A percentile compares a stretch with the other conserved stretches of the same genome.
Conservation (phyloP, 1,140 invertebrate genomes). For the Agraylea sexmaculata region DNA sequence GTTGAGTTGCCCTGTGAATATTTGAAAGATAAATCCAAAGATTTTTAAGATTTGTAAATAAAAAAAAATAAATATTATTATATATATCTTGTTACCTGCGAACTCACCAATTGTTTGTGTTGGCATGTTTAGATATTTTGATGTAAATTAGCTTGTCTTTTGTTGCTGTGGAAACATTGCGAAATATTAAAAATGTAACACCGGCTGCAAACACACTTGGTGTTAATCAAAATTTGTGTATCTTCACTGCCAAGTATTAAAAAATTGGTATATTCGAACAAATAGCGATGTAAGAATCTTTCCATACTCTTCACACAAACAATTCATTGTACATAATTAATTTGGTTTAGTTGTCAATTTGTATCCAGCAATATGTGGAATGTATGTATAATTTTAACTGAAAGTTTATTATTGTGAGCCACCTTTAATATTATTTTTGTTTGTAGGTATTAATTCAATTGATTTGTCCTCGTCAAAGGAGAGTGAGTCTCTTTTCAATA, state of each 20-base stretch:
- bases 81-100: constrained; percentile 18
- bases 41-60: constrained; percentile 16
- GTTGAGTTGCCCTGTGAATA: constrained; percentile 19
- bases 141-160: constrained; percentile 3
- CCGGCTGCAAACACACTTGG: too few species aligned
- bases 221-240: background rate
- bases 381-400: too few species aligned
- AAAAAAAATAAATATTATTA: constrained; percentile 13
- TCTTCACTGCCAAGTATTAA: constrained; percentile 2
- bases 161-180: background rate
- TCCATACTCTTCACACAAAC: too few species aligned
- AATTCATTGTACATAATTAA: too few species aligned
- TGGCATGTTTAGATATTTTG: background rate
- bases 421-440: too few species aligned
- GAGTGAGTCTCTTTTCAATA: too few species aligned
- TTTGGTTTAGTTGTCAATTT: too few species aligned
- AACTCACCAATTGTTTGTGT: constrained; percentile 12
- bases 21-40: constrained; percentile 18
- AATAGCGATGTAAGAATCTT: too few species aligned
- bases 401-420: too few species aligned
- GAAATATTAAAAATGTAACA: background rate
- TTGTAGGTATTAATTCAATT: too few species aligned
- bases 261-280: constrained; percentile 3
- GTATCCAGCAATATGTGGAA: too few species aligned
- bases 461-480: too few species aligned